Evolutionary conservation across 1,140 invertebrate genomes (phyloP).

Genomic region (Drosophila busckii): DNA sequence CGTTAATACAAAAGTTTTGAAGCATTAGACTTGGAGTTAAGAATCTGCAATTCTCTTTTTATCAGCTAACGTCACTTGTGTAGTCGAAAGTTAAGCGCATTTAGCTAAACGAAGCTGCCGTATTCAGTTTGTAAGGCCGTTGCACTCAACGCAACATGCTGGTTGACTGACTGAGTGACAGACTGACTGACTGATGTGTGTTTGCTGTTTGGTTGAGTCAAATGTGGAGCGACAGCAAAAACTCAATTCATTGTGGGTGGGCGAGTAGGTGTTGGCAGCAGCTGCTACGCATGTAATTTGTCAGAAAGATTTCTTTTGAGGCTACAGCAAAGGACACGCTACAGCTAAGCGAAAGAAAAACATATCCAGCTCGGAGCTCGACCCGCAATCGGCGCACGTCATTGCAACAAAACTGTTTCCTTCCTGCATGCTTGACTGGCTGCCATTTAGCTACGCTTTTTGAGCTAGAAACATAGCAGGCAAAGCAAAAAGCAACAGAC

Average conservation of each 20-base stretch:
- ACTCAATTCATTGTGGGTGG: constrained; percentile 12
- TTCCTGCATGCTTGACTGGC: constrained; percentile 36
- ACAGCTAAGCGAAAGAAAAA: not conserved
- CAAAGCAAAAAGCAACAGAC: constrained; percentile 10
- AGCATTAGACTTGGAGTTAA: no score
- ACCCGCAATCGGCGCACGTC: constrained; percentile 23
- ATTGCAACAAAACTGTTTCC: constrained; percentile 62
- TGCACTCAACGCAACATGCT: no score
- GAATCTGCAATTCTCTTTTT: no score
- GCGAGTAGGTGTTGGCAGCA: constrained; percentile 38
- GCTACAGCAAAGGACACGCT: constrained; percentile 26
- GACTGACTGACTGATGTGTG: constrained; percentile 6
- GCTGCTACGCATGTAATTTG: constrained; percentile 65
- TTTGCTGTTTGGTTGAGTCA: constrained; percentile 4
- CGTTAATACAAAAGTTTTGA: no score
- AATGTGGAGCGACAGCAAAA: constrained; percentile 10
- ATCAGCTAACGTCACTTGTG: not conserved
- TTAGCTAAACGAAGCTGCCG: constrained; percentile 1
- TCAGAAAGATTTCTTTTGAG: constrained; percentile 67
- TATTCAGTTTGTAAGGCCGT: constrained; percentile 5
- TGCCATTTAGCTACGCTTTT: constrained; percentile 40
- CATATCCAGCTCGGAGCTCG: not conserved
- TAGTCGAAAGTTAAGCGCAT: constrained; percentile 1
- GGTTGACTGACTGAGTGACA: not conserved
- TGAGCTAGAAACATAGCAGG: constrained; percentile 14